Evolutionary conservation across 2,888 invertebrate species (phyloP), one percentile per base, ranked within the genome.

Genomic region (Drosophila yooni): DNA sequence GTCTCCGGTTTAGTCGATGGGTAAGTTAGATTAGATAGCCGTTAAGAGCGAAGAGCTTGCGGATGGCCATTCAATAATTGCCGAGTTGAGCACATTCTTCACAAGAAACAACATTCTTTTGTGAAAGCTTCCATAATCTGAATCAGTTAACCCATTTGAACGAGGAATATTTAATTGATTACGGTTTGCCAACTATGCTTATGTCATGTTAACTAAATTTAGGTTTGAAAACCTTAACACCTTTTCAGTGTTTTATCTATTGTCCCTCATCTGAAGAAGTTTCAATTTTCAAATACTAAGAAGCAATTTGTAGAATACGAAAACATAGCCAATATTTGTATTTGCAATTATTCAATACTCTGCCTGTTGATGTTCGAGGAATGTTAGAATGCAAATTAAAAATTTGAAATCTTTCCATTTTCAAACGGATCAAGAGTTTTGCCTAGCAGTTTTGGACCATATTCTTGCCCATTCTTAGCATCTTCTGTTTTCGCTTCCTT

Each of bases 1-100:
- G 50, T 74, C 66, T 62, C 76, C 66, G 70, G 71, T 66, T 79
- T 63, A 43, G 40, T 80, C 75, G 73, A 76, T 76, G 65, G 68
- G 29, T 52, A 57, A 57, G 21, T 58, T 64, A 72, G 76, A 76
- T 80, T 80, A 65, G 61, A 61, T 43, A 43, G 40, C 50, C 53
- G 54, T 59, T 51, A 46, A 70, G 63, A 62, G 53, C 36, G 48
- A 51, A 75, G 48, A 46, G 34, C 40, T 62, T 48, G 18, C 21
- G 36, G 8, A 27, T 18, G 29, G 70, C 33, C 33, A 60, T 43
- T n/a, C 36, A 51, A 50, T 10, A 50, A 31, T 60, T 27, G 36
- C 36, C 50, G 40, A 38, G 60, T 54, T 25, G 43, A 56, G 43
- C 54, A 61, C 38, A 52, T 38, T 70, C 34, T 36, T 57, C 25